These are phyloP conservation scores for Clupea harengus DNA, from an alignment of 2,113 vertebrate genomes.

Conservation along the genomic window DNA sequence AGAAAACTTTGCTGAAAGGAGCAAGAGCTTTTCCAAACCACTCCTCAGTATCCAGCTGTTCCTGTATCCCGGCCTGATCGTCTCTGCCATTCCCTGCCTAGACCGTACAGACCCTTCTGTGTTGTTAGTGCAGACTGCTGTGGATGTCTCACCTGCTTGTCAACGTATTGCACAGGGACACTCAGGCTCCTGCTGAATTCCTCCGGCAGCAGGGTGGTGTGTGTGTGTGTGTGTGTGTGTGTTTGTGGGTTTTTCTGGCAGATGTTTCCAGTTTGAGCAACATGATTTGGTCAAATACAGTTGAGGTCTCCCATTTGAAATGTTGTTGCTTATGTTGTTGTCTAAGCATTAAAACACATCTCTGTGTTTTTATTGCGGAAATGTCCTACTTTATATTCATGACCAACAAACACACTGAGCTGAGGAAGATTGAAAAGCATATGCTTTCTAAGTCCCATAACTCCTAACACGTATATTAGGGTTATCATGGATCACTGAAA, in stretches of 20 bases:
- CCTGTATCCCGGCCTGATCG: slow-evolving; percentile 25
- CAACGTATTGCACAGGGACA: slow-evolving; percentile 22
- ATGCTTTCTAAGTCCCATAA: neutral
- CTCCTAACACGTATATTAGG: neutral
- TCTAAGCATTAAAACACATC: neutral
- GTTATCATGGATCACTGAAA: slow-evolving; percentile 8
- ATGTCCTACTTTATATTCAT: neutral
- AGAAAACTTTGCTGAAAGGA: neutral
- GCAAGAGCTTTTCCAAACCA: neutral
- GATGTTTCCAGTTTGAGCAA: slow-evolving; percentile 18
- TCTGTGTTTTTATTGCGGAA: neutral
- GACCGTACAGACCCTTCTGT: slow-evolving; percentile 45
- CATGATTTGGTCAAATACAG: neutral
- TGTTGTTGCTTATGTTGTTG: neutral
- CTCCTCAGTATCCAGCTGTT: neutral
- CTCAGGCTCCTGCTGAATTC: slow-evolving; percentile 37
- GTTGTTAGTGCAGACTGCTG: slow-evolving; percentile 39
- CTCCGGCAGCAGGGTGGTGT: slow-evolving; percentile 17
- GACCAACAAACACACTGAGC: neutral
- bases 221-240: neutral
- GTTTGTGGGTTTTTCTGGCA: slow-evolving; percentile 19
- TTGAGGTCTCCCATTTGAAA: neutral
- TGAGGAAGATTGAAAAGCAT: neutral
- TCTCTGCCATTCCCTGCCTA: slow-evolving; percentile 22
- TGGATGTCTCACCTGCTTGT: slow-evolving; percentile 64